Percentiles rank a stretch among this genome's conserved stretches.
phyloP scores from a whole-genome alignment of 2,113 vertebrate species.

The Notechis scutatus region DNA sequence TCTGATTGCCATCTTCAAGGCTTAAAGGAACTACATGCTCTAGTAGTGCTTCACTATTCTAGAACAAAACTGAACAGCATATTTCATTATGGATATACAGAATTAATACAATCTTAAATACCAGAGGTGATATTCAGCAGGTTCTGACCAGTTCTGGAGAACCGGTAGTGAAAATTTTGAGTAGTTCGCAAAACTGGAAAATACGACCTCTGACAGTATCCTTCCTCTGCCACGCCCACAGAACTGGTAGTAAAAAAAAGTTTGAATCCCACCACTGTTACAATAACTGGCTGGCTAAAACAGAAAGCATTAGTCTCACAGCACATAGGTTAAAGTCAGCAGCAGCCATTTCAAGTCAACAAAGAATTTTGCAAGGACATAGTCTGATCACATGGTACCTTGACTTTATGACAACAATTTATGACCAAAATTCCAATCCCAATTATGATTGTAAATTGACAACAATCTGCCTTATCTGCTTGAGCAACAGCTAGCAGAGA shows the following conservation, averaged over 20 bases:
- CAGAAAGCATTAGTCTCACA: background rate
- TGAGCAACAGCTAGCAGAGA: background rate
- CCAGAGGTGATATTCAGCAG: too few relatives aligned
- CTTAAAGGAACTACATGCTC: background rate
- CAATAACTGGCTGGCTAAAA: background rate
- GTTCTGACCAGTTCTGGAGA: too few relatives aligned
- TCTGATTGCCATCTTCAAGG: background rate
- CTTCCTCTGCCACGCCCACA: too few relatives aligned
- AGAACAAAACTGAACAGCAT: background rate
- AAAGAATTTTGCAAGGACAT: background rate
- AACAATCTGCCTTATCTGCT: background rate
- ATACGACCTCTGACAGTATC: too few relatives aligned
- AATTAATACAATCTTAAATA: background rate
- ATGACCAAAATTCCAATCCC: background rate
- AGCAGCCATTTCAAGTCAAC: background rate
- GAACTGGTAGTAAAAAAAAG: too few relatives aligned
- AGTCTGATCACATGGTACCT: background rate
- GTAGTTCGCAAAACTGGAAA: too few relatives aligned
- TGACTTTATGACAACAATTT: background rate
- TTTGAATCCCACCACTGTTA: too few relatives aligned
- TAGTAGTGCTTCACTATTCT: background rate
- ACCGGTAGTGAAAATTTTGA: too few relatives aligned
- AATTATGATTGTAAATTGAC: background rate
- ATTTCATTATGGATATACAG: background rate
- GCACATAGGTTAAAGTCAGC: background rate